A percentile compares a stretch with the other conserved stretches of the same genome.
Conservation (phyloP, 2,797 vertebrate species). For the Pipistrellus pipistrellus region DNA sequence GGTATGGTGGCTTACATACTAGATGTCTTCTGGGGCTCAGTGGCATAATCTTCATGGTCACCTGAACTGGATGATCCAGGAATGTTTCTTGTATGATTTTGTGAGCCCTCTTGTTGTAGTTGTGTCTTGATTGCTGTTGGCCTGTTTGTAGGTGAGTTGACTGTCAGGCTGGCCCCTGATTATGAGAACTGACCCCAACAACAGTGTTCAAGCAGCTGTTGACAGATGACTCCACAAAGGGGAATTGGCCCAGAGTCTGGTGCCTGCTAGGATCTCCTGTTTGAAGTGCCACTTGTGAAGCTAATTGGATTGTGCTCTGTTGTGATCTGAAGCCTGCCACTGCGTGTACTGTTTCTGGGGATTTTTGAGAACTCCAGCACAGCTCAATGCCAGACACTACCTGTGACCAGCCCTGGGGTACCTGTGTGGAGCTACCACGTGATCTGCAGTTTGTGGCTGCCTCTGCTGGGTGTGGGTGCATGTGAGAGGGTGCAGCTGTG, state of each 20-base stretch:
- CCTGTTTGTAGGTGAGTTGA: background rate
- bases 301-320: background rate
- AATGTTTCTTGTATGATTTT: background rate
- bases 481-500: background rate
- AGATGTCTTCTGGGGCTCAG: background rate
- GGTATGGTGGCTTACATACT: background rate
- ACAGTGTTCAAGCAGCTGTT: background rate
- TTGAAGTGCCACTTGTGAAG: background rate
- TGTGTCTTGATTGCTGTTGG: background rate
- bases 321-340: background rate
- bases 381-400: background rate
- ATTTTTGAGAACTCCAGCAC: background rate
- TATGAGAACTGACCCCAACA: background rate
- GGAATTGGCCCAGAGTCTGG: background rate
- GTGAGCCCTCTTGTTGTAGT: background rate
- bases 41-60: background rate
- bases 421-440: background rate
- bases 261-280: background rate
- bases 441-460: background rate
- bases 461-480: background rate
- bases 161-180: background rate
- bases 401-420: background rate
- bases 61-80: too few species aligned
- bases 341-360: background rate
- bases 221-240: background rate